These are phyloP conservation scores for Meloidogyne exigua DNA, from an alignment of 1,140 invertebrate genomes.

Conservation along the genomic window DNA sequence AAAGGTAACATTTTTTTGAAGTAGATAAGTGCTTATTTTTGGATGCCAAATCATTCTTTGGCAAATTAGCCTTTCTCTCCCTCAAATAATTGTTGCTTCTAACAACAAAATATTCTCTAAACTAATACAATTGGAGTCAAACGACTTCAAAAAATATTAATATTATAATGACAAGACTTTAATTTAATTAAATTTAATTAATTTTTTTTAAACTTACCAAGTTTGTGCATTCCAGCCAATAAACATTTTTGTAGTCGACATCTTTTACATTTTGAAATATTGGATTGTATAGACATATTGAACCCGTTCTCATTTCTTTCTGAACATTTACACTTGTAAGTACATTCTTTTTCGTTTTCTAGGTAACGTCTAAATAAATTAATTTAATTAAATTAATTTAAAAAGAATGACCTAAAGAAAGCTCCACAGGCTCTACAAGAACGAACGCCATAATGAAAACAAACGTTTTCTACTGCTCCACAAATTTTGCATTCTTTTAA, in stretches of 20 bases:
- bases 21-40: no score
- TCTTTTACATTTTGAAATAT: neutral
- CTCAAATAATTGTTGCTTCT: no score
- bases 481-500: neutral
- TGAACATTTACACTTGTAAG: neutral
- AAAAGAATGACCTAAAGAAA: neutral
- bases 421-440: neutral
- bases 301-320: neutral
- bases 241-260: neutral
- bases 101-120: no score
- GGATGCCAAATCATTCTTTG: no score
- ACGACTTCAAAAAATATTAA: no score
- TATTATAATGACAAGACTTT: no score
- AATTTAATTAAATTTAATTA: no score
- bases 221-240: neutral
- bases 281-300: neutral
- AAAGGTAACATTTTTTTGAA: no score
- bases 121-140: no score
- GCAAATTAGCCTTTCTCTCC: no score
- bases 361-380: neutral
- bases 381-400: neutral
- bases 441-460: neutral
- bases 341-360: neutral
- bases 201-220: neutral
- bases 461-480: neutral